Evolutionary conservation across 1,140 invertebrate species (phyloP).

Genomic region (Aphaenogaster floridana): DNA sequence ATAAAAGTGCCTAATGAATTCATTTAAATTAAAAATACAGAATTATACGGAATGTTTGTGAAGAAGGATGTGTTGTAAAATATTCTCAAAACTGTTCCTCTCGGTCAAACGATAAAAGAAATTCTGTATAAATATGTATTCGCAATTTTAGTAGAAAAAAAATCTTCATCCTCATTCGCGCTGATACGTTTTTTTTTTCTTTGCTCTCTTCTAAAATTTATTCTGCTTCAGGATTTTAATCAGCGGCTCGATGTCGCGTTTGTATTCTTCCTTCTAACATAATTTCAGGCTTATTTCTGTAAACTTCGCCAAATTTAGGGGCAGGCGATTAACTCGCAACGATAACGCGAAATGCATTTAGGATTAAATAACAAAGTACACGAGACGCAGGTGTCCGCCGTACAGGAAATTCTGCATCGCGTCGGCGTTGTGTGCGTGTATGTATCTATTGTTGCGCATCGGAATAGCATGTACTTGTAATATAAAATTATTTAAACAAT

Average conservation of each 20-base stretch:
- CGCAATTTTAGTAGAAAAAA: background rate
- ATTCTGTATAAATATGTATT: background rate
- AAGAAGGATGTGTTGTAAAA: background rate
- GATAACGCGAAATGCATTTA: constrained; percentile 37
- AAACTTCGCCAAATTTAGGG: background rate
- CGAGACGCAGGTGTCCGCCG: constrained; percentile 34
- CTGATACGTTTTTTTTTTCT: background rate
- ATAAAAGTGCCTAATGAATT: constrained; percentile 1
- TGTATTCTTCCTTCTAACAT: background rate
- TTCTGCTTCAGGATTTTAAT: background rate
- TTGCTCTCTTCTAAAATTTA: background rate
- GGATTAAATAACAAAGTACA: constrained; percentile 55
- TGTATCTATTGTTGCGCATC: constrained; percentile 1
- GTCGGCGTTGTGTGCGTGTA: background rate
- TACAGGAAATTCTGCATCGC: constrained; percentile 27
- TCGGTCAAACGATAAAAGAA: background rate
- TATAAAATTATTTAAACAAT: constrained; percentile 61
- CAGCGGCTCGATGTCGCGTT: background rate
- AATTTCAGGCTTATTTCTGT: background rate
- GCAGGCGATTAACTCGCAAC: constrained; percentile 8
- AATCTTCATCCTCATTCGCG: background rate
- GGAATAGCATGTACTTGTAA: constrained; percentile 21
- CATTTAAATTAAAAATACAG: background rate
- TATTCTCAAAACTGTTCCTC: background rate
- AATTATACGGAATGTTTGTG: background rate